phyloP scores from a whole-genome alignment of 2,888 invertebrate species.

The Plebejus argus region DNA sequence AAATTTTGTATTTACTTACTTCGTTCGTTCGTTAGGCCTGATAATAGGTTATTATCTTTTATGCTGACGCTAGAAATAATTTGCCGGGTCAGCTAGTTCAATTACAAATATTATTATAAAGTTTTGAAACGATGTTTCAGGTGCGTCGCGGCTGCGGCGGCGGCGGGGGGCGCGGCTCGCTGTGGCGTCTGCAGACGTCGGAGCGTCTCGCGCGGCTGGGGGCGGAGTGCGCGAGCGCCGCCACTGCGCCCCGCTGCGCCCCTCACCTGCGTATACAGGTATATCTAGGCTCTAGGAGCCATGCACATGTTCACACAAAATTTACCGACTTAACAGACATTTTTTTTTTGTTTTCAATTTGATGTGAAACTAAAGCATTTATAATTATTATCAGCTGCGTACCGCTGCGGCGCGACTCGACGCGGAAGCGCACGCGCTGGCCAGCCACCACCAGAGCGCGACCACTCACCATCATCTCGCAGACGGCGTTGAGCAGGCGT shows the following conservation, averaged over 20 bases:
- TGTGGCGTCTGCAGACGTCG: slow-evolving; percentile 72
- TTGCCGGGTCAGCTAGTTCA: too few relatives aligned
- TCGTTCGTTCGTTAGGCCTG: too few relatives aligned
- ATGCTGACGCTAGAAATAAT: too few relatives aligned
- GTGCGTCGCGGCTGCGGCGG: slow-evolving; percentile 58
- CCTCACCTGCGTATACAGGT: slow-evolving; percentile 88
- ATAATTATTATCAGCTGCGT: slow-evolving; percentile 81
- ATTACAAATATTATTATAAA: too few relatives aligned
- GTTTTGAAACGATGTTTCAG: slow-evolving; percentile 36
- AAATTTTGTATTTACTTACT: too few relatives aligned
- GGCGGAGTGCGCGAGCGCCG: slow-evolving; percentile 90
- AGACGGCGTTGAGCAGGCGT: slow-evolving; percentile 55
- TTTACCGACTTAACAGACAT: too few relatives aligned
- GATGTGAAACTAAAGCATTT: background rate
- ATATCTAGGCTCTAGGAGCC: too few relatives aligned
- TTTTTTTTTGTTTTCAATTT: too few relatives aligned
- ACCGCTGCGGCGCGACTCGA: slow-evolving; percentile 75
- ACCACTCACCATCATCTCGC: slow-evolving; percentile 65
- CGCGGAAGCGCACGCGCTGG: slow-evolving; percentile 65
- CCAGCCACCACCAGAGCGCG: slow-evolving; percentile 41
- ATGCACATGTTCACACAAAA: too few relatives aligned
- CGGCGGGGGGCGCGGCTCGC: slow-evolving; percentile 62
- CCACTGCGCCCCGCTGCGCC: slow-evolving; percentile 91
- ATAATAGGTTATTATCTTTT: too few relatives aligned
- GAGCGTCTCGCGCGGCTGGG: slow-evolving; percentile 87